A percentile compares a stretch with the other conserved stretches of the same genome.
Conservation (phyloP, 2,113 vertebrate species). For the Pedetes capensis region DNA sequence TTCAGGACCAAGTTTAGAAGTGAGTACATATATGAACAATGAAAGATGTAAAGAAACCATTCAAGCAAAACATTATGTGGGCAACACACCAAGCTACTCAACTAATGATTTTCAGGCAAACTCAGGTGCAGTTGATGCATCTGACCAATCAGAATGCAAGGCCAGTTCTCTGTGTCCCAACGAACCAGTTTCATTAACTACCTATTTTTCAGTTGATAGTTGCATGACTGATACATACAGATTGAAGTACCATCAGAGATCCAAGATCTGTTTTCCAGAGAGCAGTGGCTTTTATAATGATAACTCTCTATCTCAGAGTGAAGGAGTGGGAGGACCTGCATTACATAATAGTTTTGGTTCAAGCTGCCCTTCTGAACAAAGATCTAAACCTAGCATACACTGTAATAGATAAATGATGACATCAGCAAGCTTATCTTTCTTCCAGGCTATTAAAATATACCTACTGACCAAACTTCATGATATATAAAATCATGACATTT, state of each 20-base stretch:
- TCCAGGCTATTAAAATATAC: not conserved
- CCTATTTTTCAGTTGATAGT: slow-evolving; percentile 95
- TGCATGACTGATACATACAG: slow-evolving; percentile 99
- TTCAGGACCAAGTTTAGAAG: slow-evolving; percentile 63
- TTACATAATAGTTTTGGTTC: slow-evolving; percentile 78
- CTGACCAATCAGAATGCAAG: slow-evolving; percentile 53
- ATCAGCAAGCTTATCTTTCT: not conserved
- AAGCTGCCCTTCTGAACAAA: slow-evolving; percentile 77
- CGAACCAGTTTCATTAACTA: slow-evolving; percentile 87
- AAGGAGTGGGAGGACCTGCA: slow-evolving; percentile 79
- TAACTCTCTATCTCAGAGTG: slow-evolving; percentile 82
- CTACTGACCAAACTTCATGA: not conserved
- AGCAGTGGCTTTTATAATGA: slow-evolving; percentile 77
- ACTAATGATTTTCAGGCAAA: slow-evolving; percentile 66
- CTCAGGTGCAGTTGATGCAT: slow-evolving; percentile 60
- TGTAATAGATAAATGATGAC: slow-evolving; percentile 59
- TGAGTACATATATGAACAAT: slow-evolving; percentile 24
- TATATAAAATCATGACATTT: not conserved
- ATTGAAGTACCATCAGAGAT: slow-evolving; percentile 93
- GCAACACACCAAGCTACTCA: slow-evolving; percentile 28
- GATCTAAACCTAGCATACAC: slow-evolving; percentile 78
- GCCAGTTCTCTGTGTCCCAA: slow-evolving; percentile 45
- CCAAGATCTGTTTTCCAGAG: slow-evolving; percentile 84
- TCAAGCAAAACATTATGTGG: slow-evolving; percentile 68
- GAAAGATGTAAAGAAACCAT: slow-evolving; percentile 62